Evolutionary conservation across 30 jellyfish, hydroid and myxozoan genomes (phyloP).

Genomic region (Cassiopea andromeda): DNA sequence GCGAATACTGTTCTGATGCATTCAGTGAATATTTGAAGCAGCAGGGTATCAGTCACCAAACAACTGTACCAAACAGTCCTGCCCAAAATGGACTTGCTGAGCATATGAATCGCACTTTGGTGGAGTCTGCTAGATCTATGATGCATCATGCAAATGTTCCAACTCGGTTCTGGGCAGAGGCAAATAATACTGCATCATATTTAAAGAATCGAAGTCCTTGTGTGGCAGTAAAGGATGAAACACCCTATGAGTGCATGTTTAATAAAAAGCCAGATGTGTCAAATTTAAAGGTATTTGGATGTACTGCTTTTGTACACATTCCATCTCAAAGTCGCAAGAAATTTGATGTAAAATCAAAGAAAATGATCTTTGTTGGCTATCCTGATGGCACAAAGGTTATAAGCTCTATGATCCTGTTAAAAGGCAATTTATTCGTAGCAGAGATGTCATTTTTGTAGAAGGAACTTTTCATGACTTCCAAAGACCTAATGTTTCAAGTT

Average conservation of each 20-base stretch:
- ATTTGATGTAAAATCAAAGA: conserved; percentile 13
- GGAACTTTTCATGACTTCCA: background rate
- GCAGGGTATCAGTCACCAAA: conserved; percentile 34
- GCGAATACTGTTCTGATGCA: conserved; percentile 28
- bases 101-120: conserved; percentile 36
- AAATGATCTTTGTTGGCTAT: conserved; percentile 30
- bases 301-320: conserved; percentile 40
- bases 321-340: conserved; percentile 7
- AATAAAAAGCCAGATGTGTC: conserved; percentile 12
- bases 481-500: background rate
- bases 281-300: conserved; percentile 25
- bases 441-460: conserved; percentile 23
- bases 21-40: conserved; percentile 1
- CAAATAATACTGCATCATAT: conserved; percentile 16
- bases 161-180: conserved; percentile 9
- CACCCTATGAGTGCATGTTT: conserved; percentile 26
- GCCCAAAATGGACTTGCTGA: conserved; percentile 50
- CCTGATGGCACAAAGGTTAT: conserved; percentile 26
- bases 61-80: conserved; percentile 34
- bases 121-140: conserved; percentile 41
- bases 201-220: conserved; percentile 35
- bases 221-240: conserved; percentile 16
- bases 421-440: conserved; percentile 15
- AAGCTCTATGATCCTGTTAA: conserved; percentile 25
- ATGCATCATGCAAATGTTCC: conserved; percentile 41